Conservation (phyloP, 1,140 invertebrate genomes). For the Probaryconus sp. region DNA sequence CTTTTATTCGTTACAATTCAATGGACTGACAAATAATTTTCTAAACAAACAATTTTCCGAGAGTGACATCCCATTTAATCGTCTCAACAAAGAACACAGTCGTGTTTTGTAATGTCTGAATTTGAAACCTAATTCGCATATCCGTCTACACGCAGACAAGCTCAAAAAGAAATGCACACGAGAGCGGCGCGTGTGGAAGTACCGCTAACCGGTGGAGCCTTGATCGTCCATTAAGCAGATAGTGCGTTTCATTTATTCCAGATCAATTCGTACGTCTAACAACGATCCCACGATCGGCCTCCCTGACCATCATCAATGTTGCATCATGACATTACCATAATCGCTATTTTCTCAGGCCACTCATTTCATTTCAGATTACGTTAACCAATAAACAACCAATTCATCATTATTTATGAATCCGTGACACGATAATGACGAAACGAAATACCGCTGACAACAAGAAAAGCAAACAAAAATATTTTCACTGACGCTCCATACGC, state of each 20-base stretch:
- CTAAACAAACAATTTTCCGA: no score
- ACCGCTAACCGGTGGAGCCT: slow-evolving; percentile 65
- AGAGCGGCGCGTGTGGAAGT: slow-evolving; percentile 2
- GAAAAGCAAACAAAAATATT: no score
- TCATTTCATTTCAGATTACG: slow-evolving; percentile 6
- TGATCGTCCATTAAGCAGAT: slow-evolving; percentile 66
- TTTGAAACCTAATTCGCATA: no score
- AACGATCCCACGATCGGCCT: slow-evolving; percentile 29
- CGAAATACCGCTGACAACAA: no score
- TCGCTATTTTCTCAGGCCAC: slow-evolving; percentile 7
- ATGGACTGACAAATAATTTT: no score
- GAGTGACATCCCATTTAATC: no score
- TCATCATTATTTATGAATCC: slow-evolving; percentile 16
- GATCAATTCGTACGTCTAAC: slow-evolving; percentile 37
- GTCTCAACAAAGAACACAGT: no score
- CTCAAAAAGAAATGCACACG: neutral
- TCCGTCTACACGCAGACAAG: neutral
- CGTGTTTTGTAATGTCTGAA: no score
- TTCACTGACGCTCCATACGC: no score
- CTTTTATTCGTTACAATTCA: no score
- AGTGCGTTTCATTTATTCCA: slow-evolving; percentile 59
- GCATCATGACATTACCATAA: slow-evolving; percentile 33
- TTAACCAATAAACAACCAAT: slow-evolving; percentile 11
- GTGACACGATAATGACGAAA: neutral
- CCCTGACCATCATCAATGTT: neutral